Evolutionary conservation across 2,113 vertebrate genomes (phyloP).

Genomic region (Rhinolophus sinicus): DNA sequence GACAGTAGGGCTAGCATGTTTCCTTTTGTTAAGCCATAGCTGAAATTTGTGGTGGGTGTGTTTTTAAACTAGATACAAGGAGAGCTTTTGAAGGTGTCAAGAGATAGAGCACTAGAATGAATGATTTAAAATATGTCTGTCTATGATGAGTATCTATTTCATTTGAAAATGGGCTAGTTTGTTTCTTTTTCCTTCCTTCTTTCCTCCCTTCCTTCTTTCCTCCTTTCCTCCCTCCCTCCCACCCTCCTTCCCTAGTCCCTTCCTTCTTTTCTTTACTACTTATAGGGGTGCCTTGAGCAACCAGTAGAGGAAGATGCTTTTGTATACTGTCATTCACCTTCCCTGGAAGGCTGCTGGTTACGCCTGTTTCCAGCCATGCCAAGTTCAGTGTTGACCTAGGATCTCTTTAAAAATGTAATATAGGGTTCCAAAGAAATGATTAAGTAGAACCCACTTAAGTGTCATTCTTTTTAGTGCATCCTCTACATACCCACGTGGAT

Average conservation of each 20-base stretch:
- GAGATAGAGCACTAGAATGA: neutral
- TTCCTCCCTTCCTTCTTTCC: too few relatives aligned
- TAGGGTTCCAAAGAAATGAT: conserved; percentile 29
- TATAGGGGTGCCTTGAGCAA: conserved; percentile 51
- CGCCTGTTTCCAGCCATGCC: neutral
- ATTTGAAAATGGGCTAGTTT: conserved; percentile 44
- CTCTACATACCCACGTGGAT: conserved; percentile 22
- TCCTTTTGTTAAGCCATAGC: neutral
- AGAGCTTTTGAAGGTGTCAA: neutral
- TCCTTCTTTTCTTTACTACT: conserved; percentile 38
- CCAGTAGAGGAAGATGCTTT: conserved; percentile 67
- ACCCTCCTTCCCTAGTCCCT: too few relatives aligned
- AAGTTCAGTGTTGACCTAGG: conserved; percentile 2
- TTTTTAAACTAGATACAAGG: neutral
- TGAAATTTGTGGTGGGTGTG: neutral
- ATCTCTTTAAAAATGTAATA: conserved; percentile 33
- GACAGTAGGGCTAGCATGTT: neutral
- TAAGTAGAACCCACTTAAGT: conserved; percentile 1
- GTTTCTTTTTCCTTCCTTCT: conserved; percentile 34
- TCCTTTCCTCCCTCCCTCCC: too few relatives aligned
- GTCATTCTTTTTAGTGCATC: too few relatives aligned
- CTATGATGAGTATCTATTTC: conserved; percentile 35
- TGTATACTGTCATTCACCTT: conserved; percentile 47
- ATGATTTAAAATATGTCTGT: neutral
- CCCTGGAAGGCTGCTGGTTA: conserved; percentile 3